Percentiles rank a stretch among this genome's conserved stretches.
These are phyloP conservation scores for Macrocentrus cingulum DNA, from an alignment of 1,140 invertebrate species.

Conservation along the genomic window DNA sequence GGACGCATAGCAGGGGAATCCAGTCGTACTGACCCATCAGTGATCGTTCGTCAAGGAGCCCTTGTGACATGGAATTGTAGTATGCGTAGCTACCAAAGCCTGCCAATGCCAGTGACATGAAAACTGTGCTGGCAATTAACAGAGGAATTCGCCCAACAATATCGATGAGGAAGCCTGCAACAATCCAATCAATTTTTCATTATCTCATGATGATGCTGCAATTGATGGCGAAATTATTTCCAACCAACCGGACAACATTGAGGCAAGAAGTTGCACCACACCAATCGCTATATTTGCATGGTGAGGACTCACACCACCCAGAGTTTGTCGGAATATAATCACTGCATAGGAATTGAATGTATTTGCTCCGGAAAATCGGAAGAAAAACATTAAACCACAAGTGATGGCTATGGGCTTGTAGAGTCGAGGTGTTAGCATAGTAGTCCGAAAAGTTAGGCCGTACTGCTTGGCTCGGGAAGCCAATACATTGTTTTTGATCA, in stretches of 20 bases:
- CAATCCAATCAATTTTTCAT: constrained; percentile 9
- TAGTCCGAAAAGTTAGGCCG: constrained; percentile 56
- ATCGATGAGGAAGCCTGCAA: constrained; percentile 71
- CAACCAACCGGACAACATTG: constrained; percentile 67
- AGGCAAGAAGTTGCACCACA: constrained; percentile 76
- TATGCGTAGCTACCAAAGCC: constrained; percentile 81
- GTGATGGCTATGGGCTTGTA: constrained; percentile 75
- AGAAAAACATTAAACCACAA: constrained; percentile 83
- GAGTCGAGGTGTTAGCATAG: constrained; percentile 60
- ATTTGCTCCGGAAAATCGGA: constrained; percentile 78
- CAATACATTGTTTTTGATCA: constrained; percentile 56
- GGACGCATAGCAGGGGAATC: constrained; percentile 79
- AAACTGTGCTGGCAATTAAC: constrained; percentile 76
- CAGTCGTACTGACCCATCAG: constrained; percentile 68
- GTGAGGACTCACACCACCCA: constrained; percentile 79
- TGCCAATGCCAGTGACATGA: constrained; percentile 79
- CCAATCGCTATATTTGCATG: constrained; percentile 77
- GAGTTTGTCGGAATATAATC: constrained; percentile 75
- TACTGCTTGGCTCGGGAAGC: constrained; percentile 55
- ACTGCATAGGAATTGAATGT: constrained; percentile 84
- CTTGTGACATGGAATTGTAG: constrained; percentile 62
- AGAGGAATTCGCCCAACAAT: constrained; percentile 75
- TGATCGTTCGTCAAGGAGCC: constrained; percentile 39
- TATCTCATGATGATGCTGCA: no score
- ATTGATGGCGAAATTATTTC: no score